Percentiles rank a stretch among this genome's conserved stretches.
phyloP scores from a whole-genome alignment of 2,113 vertebrate genomes.

The Lagenorhynchus albirostris region DNA sequence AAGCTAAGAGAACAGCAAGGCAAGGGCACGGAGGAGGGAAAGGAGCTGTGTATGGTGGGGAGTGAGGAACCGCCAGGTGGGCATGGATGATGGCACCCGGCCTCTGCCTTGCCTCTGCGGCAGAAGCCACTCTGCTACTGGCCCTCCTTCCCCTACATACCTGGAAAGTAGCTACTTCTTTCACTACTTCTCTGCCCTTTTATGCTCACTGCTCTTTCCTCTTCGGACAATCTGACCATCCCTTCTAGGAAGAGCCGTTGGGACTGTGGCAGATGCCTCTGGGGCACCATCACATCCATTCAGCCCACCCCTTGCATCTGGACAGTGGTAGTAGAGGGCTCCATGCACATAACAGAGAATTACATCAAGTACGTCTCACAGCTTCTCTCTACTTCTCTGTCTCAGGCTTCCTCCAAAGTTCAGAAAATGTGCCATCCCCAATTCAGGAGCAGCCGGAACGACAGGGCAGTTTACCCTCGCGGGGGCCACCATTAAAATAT shows the following conservation, averaged over 20 bases:
- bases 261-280: neutral
- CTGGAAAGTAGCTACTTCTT: neutral
- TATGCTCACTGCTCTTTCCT: neutral
- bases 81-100: neutral
- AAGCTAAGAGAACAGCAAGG: neutral
- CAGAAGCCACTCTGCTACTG: neutral
- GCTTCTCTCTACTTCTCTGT: neutral
- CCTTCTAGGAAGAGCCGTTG: neutral
- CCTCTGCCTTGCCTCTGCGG: neutral
- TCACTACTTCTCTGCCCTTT: neutral
- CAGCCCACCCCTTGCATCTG: neutral
- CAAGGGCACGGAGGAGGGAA: neutral
- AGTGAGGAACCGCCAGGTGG: too few relatives aligned
- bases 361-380: neutral
- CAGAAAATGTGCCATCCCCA: neutral
- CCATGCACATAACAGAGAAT: neutral
- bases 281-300: neutral
- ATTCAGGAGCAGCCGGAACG: neutral
- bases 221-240: neutral
- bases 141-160: neutral
- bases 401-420: neutral
- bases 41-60: rapidly evolving
- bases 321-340: neutral
- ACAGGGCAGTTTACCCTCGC: neutral
- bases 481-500: neutral